Evolutionary conservation across 2,797 vertebrate genomes (phyloP).

Genomic region (Oreonectes daqikongensis): DNA sequence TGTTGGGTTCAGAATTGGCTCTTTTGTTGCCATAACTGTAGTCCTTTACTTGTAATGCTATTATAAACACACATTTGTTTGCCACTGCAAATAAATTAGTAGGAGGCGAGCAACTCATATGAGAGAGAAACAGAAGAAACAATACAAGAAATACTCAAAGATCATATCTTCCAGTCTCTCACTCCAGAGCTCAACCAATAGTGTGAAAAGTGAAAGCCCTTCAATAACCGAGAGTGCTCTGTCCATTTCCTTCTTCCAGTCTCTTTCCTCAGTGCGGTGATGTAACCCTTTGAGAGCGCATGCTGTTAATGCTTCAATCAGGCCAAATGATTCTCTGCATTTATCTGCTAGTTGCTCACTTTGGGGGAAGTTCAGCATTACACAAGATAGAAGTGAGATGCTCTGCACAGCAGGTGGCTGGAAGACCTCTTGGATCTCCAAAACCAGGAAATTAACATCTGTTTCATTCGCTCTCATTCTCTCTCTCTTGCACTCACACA

Average conservation of each 20-base stretch:
- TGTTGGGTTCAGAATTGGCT: not conserved
- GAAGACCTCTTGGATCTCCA: not conserved
- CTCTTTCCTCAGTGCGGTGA: not conserved
- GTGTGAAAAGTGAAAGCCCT: not conserved
- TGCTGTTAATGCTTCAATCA: slow-evolving; percentile 9
- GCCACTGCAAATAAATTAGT: not conserved
- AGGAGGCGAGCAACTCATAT: not conserved
- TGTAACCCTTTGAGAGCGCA: not conserved
- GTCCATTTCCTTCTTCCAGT: not conserved
- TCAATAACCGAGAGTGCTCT: slow-evolving; percentile 2
- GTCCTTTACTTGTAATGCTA: not conserved
- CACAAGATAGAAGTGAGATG: slow-evolving; percentile 18
- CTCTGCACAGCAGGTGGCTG: slow-evolving; percentile 28
- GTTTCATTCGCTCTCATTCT: too few species aligned
- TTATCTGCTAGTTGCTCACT: slow-evolving; percentile 7
- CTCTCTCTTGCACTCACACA: slow-evolving; percentile 19
- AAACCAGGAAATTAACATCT: not conserved
- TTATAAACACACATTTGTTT: not conserved
- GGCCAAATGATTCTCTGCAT: not conserved
- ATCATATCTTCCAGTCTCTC: not conserved
- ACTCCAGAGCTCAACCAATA: not conserved
- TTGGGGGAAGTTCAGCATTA: slow-evolving; percentile 16
- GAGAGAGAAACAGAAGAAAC: not conserved
- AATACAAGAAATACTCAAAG: not conserved
- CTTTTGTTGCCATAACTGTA: not conserved